Conservation (phyloP, 2,888 invertebrate species). For the Eristalis pertinax region DNA sequence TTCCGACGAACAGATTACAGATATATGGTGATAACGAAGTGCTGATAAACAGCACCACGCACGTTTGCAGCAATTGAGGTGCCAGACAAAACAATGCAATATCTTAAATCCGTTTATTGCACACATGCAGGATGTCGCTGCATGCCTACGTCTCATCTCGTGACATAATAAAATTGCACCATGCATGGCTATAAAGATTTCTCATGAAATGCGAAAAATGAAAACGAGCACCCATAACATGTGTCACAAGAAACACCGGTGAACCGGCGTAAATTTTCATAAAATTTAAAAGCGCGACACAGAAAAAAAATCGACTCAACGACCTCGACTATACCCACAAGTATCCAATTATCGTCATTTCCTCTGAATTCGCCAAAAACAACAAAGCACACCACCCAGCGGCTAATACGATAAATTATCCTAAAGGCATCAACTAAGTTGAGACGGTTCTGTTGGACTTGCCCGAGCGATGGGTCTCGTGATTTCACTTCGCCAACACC, state of each 20-base stretch:
- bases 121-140: not conserved
- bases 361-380: conserved; percentile 43
- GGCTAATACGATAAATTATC: conserved; percentile 13
- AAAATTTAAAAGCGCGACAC: not conserved
- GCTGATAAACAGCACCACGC: not conserved
- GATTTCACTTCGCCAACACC: conserved; percentile 17
- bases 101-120: not conserved
- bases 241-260: conserved; percentile 20
- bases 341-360: conserved; percentile 60
- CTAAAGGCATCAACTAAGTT: conserved; percentile 3
- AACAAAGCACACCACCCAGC: conserved; percentile 28
- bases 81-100: not conserved
- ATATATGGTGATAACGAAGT: not conserved
- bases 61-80: not conserved
- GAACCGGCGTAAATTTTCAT: conserved; percentile 1
- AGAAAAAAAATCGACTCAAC: not conserved
- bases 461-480: conserved; percentile 23
- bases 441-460: not conserved
- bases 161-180: conserved; percentile 30
- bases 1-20: not conserved
- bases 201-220: not conserved
- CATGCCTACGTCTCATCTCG: not conserved
- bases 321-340: conserved; percentile 35
- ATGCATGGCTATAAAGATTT: conserved; percentile 24
- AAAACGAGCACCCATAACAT: conserved; percentile 4